Evolutionary conservation across 2,797 vertebrate species (phyloP).

Genomic region (Pampus argenteus): DNA sequence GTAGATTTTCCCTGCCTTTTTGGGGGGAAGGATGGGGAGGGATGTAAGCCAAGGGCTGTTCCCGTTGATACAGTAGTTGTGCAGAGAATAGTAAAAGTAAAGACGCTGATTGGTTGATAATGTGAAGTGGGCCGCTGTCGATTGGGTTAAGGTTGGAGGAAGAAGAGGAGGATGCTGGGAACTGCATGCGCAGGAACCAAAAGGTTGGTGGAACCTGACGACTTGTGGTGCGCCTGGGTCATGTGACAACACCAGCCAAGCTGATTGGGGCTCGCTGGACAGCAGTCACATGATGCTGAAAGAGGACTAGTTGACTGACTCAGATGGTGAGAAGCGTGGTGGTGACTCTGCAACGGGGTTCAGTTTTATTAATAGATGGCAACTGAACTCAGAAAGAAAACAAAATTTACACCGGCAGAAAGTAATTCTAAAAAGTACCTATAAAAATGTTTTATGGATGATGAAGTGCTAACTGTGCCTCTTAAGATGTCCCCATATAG

Average conservation of each 20-base stretch:
- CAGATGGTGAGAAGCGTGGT: conserved; percentile 99
- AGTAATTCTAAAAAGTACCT: conserved; percentile 69
- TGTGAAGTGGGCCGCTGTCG: conserved; percentile 95
- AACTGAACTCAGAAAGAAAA: conserved; percentile 91
- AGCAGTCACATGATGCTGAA: conserved; percentile 99
- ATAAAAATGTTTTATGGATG: conserved; percentile 51
- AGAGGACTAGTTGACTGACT: conserved; percentile 99
- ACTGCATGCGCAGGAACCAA: conserved; percentile 99
- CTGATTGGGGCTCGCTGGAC: conserved; percentile 98
- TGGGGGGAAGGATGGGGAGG: conserved; percentile 84
- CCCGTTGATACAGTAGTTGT: conserved; percentile 94
- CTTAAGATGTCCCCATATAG: conserved; percentile 35
- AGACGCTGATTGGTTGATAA: conserved; percentile 96
- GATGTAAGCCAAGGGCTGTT: conserved; percentile 95
- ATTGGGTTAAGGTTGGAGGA: conserved; percentile 97
- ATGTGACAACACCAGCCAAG: conserved; percentile 99
- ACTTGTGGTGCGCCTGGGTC: conserved; percentile 96
- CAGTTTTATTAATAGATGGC: conserved; percentile 99
- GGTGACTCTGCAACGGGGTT: conserved; percentile 99
- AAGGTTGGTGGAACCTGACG: conserved; percentile 98
- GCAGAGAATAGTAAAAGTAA: conserved; percentile 94
- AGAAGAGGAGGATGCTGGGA: conserved; percentile 90
- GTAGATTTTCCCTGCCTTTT: conserved; percentile 95
- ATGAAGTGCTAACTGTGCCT: conserved; percentile 50
- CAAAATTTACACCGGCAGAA: conserved; percentile 84